phyloP scores from a whole-genome alignment of 2,888 invertebrate species.

The Epinotia brunnichana region DNA sequence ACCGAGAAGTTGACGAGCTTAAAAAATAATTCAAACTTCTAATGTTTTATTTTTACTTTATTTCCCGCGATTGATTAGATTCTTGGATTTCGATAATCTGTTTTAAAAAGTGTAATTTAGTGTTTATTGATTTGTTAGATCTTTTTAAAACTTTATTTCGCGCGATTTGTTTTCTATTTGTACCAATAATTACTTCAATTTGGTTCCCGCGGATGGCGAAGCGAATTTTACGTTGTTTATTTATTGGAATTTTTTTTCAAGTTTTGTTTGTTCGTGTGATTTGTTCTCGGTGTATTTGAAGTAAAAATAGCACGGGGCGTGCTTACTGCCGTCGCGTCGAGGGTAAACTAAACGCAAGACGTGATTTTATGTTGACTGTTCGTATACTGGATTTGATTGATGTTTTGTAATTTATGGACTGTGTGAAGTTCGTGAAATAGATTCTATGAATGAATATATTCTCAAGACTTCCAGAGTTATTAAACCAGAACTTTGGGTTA shows the following conservation, averaged over 20 bases:
- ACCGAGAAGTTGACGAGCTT: neutral
- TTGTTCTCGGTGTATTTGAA: neutral
- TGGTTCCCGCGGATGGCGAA: too few species aligned
- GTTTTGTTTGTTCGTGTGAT: neutral
- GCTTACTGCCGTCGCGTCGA: slow-evolving; percentile 13
- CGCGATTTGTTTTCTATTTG: neutral
- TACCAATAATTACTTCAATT: neutral
- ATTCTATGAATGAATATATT: neutral
- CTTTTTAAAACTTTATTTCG: neutral
- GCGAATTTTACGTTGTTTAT: neutral
- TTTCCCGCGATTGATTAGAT: neutral
- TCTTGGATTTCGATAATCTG: neutral
- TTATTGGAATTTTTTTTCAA: neutral
- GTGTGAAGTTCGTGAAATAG: slow-evolving; percentile 2
- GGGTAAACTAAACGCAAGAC: slow-evolving; percentile 19
- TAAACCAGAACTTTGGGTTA: too few species aligned
- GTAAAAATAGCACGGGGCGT: slow-evolving; percentile 18
- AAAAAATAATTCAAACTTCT: neutral
- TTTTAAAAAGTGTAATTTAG: neutral
- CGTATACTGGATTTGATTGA: slow-evolving; percentile 12
- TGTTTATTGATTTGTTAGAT: too few species aligned
- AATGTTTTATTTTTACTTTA: neutral
- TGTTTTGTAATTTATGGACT: slow-evolving; percentile 16
- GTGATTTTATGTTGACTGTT: neutral
- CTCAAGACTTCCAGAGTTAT: too few species aligned